Evolutionary conservation across 1,140 invertebrate species (phyloP), one percentile per base, ranked within the genome.

Genomic region (Bombus superbus): DNA sequence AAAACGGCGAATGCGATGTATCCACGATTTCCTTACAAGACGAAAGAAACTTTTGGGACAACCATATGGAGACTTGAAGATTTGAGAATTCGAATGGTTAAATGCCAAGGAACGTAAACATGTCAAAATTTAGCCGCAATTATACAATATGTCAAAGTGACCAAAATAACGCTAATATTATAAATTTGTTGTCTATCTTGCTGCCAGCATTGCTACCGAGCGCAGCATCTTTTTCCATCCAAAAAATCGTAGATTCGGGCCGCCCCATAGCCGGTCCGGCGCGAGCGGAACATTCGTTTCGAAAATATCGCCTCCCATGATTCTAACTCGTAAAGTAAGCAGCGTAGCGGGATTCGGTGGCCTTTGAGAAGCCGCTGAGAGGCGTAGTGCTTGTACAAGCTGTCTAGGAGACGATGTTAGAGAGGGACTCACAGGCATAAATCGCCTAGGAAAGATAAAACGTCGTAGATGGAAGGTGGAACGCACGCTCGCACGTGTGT

Each of bases 381-480:
- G 77, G 68, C 83, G 68, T 47, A 85, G n/a, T 40, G 79, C 62
- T 73, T 82, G 72, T 86, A 72, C 78, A 57, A 73, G 59, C 71
- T 72, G 72, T 81, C 84, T 86, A 86, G 79, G 62, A 82, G 71
- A 82, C 84, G 71, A 86, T 82, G 79, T 75, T 86, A 75, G 84
- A 75, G 47, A 35, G 79, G 75, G 79, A 15, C 35, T 35, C 38
- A 18, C 38, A 71, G 53, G 62, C 71, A 86, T 86, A 86, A 86
- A 86, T 86, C 79, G 79, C 79, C 71, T 86, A 86, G 79, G 47
- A 86, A 59, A 86, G 84, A 86, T 86, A 86, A 86, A 86, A 75
- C 72, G 69, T 81, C 68, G 69, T 57, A 32, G 84, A 79, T 59
- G 82, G 82, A 59, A 69, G 83, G 76, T 85, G 83, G 76, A 66